Evolutionary conservation across 2,113 vertebrate species (phyloP).

Genomic region (Siniperca knerii): DNA sequence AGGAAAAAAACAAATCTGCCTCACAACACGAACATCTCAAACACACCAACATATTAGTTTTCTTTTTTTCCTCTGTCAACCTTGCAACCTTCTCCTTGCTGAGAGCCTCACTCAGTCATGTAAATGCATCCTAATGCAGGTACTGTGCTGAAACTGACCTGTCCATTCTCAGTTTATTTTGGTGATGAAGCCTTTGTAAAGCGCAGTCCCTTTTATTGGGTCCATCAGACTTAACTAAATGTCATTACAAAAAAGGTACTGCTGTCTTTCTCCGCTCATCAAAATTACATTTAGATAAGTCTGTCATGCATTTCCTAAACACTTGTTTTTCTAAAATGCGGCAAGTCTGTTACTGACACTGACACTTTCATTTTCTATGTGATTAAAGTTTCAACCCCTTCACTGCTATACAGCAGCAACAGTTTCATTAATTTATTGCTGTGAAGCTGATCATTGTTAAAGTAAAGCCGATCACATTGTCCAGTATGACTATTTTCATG

Average conservation of each 20-base stretch:
- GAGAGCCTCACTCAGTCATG: not conserved
- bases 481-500: not conserved
- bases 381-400: too few species aligned
- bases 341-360: not conserved
- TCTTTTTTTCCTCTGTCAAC: not conserved
- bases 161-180: too few species aligned
- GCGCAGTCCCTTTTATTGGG: too few species aligned
- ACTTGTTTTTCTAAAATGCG: too few species aligned
- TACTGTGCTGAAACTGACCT: not conserved
- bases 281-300: not conserved
- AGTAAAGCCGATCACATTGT: too few species aligned
- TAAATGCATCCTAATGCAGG: not conserved
- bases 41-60: not conserved
- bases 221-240: not conserved
- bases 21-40: not conserved
- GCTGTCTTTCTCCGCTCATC: not conserved
- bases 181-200: not conserved
- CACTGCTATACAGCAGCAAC: too few species aligned
- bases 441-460: too few species aligned
- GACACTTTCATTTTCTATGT: too few species aligned
- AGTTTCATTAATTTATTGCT: too few species aligned
- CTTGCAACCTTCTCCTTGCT: not conserved
- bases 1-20: not conserved
- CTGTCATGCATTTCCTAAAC: not conserved
- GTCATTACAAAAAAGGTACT: not conserved